phyloP scores from a whole-genome alignment of 1,140 invertebrate species.

The Coelopa frigida region DNA sequence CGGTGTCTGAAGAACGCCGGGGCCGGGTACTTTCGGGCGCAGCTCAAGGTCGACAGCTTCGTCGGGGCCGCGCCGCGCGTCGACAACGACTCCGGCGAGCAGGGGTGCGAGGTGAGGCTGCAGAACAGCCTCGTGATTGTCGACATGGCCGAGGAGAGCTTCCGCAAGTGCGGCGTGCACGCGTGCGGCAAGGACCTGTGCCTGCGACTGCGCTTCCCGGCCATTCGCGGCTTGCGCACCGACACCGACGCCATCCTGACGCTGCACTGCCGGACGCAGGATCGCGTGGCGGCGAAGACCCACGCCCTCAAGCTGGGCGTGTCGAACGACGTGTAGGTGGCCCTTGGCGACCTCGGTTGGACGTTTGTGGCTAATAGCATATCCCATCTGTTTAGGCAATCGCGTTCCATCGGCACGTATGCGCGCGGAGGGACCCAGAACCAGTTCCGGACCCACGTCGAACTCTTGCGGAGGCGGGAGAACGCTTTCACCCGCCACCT shows the following conservation, averaged over 20 bases:
- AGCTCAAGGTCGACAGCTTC: slow-evolving; percentile 36
- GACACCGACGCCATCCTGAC: slow-evolving; percentile 55
- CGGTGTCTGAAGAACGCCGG: slow-evolving; percentile 24
- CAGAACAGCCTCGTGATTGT: slow-evolving; percentile 25
- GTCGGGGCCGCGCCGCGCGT: slow-evolving; percentile 27
- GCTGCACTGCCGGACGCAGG: slow-evolving; percentile 56
- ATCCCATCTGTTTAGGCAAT: slow-evolving; percentile 24
- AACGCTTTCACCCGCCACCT: slow-evolving; percentile 51
- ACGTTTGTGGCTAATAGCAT: background rate
- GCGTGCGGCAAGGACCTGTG: slow-evolving; percentile 48
- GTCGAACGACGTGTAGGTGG: slow-evolving; percentile 42
- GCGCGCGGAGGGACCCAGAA: slow-evolving; percentile 52
- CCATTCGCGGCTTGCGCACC: slow-evolving; percentile 53
- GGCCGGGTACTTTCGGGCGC: slow-evolving; percentile 30
- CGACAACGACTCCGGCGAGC: slow-evolving; percentile 24
- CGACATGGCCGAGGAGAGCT: slow-evolving; percentile 30
- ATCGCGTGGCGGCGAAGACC: slow-evolving; percentile 51
- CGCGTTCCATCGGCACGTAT: slow-evolving; percentile 44
- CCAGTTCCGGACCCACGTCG: slow-evolving; percentile 53
- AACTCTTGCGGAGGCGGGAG: slow-evolving; percentile 49
- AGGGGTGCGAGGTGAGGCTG: slow-evolving; percentile 31
- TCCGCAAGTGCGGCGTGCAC: slow-evolving; percentile 42
- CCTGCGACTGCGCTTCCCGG: slow-evolving; percentile 54
- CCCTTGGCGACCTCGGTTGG: background rate
- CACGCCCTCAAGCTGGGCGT: slow-evolving; percentile 47